A percentile compares a stretch with the other conserved stretches of the same genome.
Conservation (phyloP, 1,140 invertebrate species). For the Drosophila kepulauana region DNA sequence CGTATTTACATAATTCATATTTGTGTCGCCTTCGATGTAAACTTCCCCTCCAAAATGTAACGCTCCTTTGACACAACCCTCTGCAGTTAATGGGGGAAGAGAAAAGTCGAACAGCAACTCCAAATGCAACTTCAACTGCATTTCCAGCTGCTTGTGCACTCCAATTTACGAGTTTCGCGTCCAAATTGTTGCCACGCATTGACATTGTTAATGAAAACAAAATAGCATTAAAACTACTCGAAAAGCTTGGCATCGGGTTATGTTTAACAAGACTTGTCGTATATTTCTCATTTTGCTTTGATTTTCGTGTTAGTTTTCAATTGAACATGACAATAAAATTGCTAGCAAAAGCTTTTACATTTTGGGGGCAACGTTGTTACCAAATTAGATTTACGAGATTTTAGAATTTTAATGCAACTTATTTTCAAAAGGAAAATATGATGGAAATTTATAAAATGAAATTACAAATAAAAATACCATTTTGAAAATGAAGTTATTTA, state of each 20-base stretch:
- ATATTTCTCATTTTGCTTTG: not conserved
- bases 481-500: too few species aligned
- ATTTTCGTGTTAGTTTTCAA: not conserved
- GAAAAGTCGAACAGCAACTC: slow-evolving; percentile 7
- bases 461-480: too few species aligned
- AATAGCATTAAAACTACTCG: slow-evolving; percentile 7
- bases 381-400: not conserved
- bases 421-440: too few species aligned
- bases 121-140: not conserved
- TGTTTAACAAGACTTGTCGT: not conserved
- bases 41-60: too few species aligned
- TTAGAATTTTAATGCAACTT: not conserved
- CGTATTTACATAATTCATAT: slow-evolving; percentile 53
- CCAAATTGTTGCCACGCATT: slow-evolving; percentile 24
- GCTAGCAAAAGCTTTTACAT: slow-evolving; percentile 3
- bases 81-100: slow-evolving; percentile 1
- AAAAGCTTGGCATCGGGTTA: too few species aligned
- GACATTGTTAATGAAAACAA: slow-evolving; percentile 34
- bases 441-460: too few species aligned
- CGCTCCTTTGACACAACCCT: not conserved
- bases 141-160: slow-evolving; percentile 38
- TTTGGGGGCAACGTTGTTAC: not conserved
- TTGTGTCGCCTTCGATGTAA: slow-evolving; percentile 2
- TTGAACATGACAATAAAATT: slow-evolving; percentile 7
- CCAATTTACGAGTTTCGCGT: slow-evolving; percentile 42